These are phyloP conservation scores for Natator depressus DNA, from an alignment of 2,113 vertebrate species.

Conservation along the genomic window DNA sequence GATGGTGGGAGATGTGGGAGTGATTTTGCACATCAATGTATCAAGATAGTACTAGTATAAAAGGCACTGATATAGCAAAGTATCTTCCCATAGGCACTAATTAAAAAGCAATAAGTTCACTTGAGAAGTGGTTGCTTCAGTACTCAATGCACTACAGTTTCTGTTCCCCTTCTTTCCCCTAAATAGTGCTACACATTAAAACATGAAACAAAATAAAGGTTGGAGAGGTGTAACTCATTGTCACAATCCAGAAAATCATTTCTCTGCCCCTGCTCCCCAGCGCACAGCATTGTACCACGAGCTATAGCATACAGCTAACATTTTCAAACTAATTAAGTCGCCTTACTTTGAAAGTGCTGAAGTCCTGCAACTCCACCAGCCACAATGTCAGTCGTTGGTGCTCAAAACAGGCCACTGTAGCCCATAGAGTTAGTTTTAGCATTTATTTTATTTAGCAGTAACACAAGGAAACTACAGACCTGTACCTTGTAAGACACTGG, in stretches of 20 bases:
- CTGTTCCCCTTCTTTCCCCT: constrained; percentile 20
- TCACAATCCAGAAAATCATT: background rate
- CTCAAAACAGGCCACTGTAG: background rate
- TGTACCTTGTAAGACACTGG: background rate
- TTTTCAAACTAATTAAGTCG: background rate
- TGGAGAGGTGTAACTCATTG: background rate
- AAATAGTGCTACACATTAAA: constrained; percentile 43
- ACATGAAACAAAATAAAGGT: constrained; percentile 28
- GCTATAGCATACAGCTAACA: background rate
- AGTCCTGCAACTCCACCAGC: background rate
- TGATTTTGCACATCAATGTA: constrained; percentile 65
- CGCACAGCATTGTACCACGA: background rate
- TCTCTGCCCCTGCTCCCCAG: background rate
- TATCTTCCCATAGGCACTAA: constrained; percentile 74
- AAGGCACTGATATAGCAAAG: constrained; percentile 35
- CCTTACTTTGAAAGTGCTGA: constrained; percentile 19
- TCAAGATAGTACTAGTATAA: constrained; percentile 50
- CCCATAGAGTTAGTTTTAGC: background rate
- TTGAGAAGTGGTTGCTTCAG: background rate
- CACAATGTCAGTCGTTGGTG: background rate
- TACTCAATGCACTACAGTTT: constrained; percentile 17
- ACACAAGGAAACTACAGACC: background rate
- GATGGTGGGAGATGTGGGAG: constrained; percentile 43
- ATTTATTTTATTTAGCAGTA: background rate
- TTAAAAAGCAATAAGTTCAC: constrained; percentile 71